Evolutionary conservation across 2,888 invertebrate species (phyloP), one percentile per base, ranked within the genome.

Genomic region (Drosophila mayaguana): DNA sequence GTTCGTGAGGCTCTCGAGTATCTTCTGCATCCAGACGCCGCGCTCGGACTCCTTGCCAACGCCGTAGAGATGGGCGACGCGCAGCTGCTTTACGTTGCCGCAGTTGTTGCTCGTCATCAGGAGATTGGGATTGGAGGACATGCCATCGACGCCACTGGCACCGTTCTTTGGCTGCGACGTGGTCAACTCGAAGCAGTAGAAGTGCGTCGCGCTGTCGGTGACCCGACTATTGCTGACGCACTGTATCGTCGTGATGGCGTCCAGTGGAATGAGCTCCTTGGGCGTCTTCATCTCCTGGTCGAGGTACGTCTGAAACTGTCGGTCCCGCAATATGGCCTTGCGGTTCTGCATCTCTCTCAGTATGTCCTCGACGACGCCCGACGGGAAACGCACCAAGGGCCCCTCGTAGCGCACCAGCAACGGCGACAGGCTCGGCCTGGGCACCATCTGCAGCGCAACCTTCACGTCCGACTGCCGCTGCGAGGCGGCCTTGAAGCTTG

Each of bases 321-420:
- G 95, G 77, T 96, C 96, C 6, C 95, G 94, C 28, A 97, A 91
- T 45, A 96, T 94, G 89, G 96, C 96, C 92, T 95, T 95, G 46
- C 96, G 94, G n/a, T 94, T 94, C 73, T 96, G 96, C 88, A 96
- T 95, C 90, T 97, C 96, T 74, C 96, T 96, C 59, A 96, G 95
- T 63, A 96, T 93, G 76, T 96, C 96, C 80, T 96, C 96, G 2
- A 96, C 95, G 0, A 95, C 94, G 11, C 95, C 95, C 9, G 92
- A 90, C 6, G 93, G 93, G 22, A 93, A 92, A 2, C 92, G 91
- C 73, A 93, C 92, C 43, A 93, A 63, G 0, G 92, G 92, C 0
- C 93, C 92, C 74, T 93, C 93, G 68, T 93, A 91, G 14, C 92
- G 91, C 22, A 93, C 90, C 50, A 93, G 67, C 5, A 90, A 65